Evolutionary conservation across 2,888 invertebrate genomes (phyloP).

Genomic region (Melanargia galathea): DNA sequence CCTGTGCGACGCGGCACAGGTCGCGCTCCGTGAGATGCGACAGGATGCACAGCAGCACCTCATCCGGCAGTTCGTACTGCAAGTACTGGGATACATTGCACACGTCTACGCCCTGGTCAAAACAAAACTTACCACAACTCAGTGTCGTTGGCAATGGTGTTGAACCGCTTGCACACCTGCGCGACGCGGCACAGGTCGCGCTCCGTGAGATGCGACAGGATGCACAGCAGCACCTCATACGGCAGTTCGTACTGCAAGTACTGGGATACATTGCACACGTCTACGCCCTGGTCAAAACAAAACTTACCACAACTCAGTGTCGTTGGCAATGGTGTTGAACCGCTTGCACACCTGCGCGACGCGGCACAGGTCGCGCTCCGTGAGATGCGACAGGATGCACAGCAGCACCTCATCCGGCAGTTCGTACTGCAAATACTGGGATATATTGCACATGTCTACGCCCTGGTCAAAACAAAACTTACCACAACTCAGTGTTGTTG

Average conservation of each 20-base stretch:
- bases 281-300: constrained; percentile 67
- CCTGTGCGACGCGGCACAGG: constrained; percentile 94
- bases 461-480: constrained; percentile 76
- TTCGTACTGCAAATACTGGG: constrained; percentile 95
- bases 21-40: constrained; percentile 97
- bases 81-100: constrained; percentile 88
- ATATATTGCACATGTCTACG: constrained; percentile 79
- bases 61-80: constrained; percentile 97
- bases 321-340: constrained; percentile 95
- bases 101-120: constrained; percentile 74
- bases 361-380: constrained; percentile 96
- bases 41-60: constrained; percentile 97
- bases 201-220: constrained; percentile 97
- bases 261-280: constrained; percentile 84
- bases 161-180: constrained; percentile 97
- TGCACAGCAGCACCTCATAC: constrained; percentile 97
- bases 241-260: constrained; percentile 97
- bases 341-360: constrained; percentile 97
- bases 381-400: constrained; percentile 96
- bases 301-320: constrained; percentile 92
- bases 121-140: constrained; percentile 89
- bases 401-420: constrained; percentile 97
- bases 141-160: constrained; percentile 93
- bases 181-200: constrained; percentile 96
- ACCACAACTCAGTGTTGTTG: constrained; percentile 96